A percentile compares a stretch with the other conserved stretches of the same genome.
Evolutionary conservation across 64 coral and sea anemone genomes (phyloP).

Genomic region (Pocillopora damicornis): DNA sequence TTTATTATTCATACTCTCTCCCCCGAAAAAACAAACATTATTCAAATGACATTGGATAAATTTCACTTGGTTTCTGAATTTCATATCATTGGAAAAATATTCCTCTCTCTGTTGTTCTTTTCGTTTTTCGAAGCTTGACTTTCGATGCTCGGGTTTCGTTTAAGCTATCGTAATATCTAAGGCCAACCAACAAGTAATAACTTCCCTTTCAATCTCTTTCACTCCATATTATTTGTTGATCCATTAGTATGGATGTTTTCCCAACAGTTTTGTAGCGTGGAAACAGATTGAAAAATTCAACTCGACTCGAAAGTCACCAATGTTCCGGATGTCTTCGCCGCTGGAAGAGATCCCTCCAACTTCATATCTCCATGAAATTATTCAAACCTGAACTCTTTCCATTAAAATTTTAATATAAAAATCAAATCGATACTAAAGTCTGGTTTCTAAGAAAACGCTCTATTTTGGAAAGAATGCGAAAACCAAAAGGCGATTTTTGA

Average conservation of each 20-base stretch:
- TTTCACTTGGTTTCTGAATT: not conserved
- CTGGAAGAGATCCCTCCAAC: not conserved
- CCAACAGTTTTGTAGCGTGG: constrained; percentile 14
- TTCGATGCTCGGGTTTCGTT: not conserved
- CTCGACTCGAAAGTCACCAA: constrained; percentile 3
- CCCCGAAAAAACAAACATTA: constrained; percentile 32
- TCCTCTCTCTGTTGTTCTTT: not conserved
- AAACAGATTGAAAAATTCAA: constrained; percentile 21
- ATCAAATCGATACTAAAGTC: not conserved
- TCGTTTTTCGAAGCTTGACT: not conserved
- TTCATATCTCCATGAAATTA: not conserved
- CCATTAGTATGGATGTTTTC: constrained; percentile 23
- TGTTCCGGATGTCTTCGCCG: not conserved
- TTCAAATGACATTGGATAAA: constrained; percentile 12
- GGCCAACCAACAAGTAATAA: too few relatives aligned
- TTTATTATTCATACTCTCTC: constrained; percentile 63
- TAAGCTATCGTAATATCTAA: not conserved
- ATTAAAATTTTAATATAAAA: not conserved
- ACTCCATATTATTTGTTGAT: not conserved
- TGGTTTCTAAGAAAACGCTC: constrained; percentile 37
- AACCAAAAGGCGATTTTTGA: not conserved
- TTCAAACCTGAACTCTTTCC: not conserved
- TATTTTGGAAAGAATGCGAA: constrained; percentile 21
- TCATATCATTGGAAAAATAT: not conserved
- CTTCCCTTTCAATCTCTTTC: not conserved